Evolutionary conservation across 1,140 invertebrate species (phyloP).

Genomic region (Heliothis subflexa): DNA sequence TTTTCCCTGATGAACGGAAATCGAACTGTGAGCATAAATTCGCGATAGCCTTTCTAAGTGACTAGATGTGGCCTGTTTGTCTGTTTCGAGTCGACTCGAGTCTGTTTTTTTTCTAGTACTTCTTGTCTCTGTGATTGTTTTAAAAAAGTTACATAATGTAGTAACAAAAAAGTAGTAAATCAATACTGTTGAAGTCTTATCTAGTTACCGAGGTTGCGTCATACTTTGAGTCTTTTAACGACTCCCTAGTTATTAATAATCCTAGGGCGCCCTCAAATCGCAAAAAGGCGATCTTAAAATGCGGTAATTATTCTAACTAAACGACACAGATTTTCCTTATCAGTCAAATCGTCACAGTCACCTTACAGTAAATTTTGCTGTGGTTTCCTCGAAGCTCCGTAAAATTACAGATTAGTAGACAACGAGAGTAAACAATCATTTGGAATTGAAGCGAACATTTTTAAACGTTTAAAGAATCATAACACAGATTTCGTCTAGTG

Average conservation of each 20-base stretch:
- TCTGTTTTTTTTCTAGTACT: no score
- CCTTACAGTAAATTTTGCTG: background rate
- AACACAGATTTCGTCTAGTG: background rate
- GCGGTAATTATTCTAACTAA: background rate
- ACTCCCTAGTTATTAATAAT: background rate
- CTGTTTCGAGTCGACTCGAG: no score
- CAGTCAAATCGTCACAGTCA: constrained; percentile 6
- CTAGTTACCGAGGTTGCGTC: background rate
- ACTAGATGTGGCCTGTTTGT: no score
- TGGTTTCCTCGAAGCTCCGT: background rate
- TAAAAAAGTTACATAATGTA: no score
- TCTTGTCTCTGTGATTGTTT: no score
- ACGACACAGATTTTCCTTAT: constrained; percentile 19
- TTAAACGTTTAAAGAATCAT: no score
- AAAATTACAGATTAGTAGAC: background rate
- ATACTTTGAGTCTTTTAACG: background rate
- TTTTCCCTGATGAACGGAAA: no score
- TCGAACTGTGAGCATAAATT: no score
- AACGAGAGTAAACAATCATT: background rate
- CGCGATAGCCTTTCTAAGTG: no score
- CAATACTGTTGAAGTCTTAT: no score
- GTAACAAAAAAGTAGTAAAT: no score
- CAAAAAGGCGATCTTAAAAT: background rate
- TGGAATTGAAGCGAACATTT: background rate
- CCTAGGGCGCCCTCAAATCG: no score